These are phyloP conservation scores for Leptocoma aspasia DNA, from an alignment of 2,113 vertebrate species.

Conservation along the genomic window DNA sequence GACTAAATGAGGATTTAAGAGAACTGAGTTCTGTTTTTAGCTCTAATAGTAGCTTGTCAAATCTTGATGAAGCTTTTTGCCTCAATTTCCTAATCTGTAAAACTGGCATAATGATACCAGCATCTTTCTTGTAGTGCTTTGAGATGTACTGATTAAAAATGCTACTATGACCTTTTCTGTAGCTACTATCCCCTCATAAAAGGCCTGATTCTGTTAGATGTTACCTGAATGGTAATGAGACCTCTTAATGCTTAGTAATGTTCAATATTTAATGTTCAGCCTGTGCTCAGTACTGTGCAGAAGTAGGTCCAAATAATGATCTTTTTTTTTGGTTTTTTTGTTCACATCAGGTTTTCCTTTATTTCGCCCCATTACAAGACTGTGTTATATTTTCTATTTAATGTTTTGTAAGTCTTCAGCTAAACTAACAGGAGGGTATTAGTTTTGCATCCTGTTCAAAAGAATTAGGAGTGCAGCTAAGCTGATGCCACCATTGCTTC, in stretches of 20 bases:
- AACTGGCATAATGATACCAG: neutral
- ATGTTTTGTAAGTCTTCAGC: neutral
- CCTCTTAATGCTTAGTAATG: neutral
- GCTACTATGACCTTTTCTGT: neutral
- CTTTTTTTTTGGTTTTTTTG: neutral
- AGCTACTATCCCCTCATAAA: neutral
- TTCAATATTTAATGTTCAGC: neutral
- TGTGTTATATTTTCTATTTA: neutral
- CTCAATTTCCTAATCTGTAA: constrained; percentile 10
- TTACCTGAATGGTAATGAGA: neutral
- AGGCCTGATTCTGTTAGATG: neutral
- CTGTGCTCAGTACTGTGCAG: neutral
- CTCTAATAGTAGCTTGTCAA: neutral
- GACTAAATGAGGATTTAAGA: neutral
- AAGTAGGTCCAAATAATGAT: neutral
- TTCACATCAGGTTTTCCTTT: neutral
- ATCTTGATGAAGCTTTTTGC: neutral
- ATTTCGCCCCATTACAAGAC: neutral
- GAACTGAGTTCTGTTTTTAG: neutral
- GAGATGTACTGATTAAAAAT: neutral
- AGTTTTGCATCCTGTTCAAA: neutral
- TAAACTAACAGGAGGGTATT: neutral
- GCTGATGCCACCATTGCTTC: neutral
- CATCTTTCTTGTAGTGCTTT: neutral
- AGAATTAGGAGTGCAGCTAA: neutral